Conservation (phyloP, 2,888 invertebrate genomes). For the Pterostichus niger region DNA sequence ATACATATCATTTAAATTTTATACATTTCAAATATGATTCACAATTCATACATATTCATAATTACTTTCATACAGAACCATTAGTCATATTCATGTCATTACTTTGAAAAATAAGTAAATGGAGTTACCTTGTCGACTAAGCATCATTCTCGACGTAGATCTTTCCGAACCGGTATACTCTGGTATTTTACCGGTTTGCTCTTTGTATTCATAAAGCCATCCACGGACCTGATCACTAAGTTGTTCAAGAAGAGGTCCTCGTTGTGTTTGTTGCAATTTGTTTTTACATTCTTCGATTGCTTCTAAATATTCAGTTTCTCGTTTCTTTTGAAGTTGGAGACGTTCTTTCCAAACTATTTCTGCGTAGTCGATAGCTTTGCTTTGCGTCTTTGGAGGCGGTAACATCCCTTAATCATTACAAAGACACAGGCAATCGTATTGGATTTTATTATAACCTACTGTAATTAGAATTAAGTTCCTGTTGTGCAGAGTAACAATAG, state of each 20-base stretch:
- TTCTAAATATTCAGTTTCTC: conserved; percentile 85
- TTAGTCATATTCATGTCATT: no score
- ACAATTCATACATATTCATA: no score
- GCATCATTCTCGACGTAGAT: conserved; percentile 92
- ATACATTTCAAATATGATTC: no score
- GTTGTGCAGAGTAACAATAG: no score
- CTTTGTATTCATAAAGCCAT: conserved; percentile 92
- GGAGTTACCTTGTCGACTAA: conserved; percentile 85
- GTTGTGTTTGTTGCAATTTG: conserved; percentile 85
- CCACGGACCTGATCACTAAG: conserved; percentile 92
- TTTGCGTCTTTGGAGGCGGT: conserved; percentile 79
- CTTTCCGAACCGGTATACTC: conserved; percentile 95
- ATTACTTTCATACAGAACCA: no score
- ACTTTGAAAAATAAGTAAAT: no score
- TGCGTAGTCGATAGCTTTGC: conserved; percentile 74
- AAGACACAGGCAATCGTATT: no score
- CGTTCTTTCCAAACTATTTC: conserved; percentile 78
- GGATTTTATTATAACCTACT: no score
- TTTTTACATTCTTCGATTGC: conserved; percentile 82
- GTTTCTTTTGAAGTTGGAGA: conserved; percentile 83
- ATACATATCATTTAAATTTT: no score
- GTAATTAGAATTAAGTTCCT: no score
- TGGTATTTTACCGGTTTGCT: conserved; percentile 91
- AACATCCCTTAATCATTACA: conserved; percentile 78
- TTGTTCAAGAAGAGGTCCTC: conserved; percentile 89